A percentile compares a stretch with the other conserved stretches of the same genome.
Evolutionary conservation across 2,888 invertebrate genomes (phyloP).

Genomic region (Adelphocoris suturalis): DNA sequence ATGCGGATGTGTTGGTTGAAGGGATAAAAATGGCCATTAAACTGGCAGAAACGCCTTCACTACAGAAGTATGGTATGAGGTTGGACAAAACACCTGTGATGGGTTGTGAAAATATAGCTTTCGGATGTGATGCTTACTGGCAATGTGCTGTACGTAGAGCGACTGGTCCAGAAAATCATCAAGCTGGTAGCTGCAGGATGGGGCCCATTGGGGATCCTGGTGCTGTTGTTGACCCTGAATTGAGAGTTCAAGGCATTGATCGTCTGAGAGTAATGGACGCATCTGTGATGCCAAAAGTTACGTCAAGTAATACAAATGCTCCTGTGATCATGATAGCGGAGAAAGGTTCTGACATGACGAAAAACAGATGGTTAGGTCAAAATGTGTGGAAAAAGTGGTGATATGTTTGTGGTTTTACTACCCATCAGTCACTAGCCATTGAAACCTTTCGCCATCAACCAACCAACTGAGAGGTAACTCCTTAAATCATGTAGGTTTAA

Average conservation of each 20-base stretch:
- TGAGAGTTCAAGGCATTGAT: constrained; percentile 80
- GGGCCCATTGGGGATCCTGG: constrained; percentile 81
- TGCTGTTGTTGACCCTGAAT: constrained; percentile 82
- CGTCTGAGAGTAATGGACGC: constrained; percentile 82
- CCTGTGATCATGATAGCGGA: constrained; percentile 83
- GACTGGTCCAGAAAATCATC: constrained; percentile 84
- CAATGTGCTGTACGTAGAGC: constrained; percentile 82
- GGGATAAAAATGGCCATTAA: constrained; percentile 89
- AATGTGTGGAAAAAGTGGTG: constrained; percentile 76
- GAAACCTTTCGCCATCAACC: constrained; percentile 43
- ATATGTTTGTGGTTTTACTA: neutral
- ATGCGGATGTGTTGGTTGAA: constrained; percentile 88
- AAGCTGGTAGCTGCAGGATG: constrained; percentile 84
- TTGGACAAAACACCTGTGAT: constrained; percentile 86
- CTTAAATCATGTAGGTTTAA: neutral
- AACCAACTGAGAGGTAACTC: neutral
- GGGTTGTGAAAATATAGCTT: constrained; percentile 87
- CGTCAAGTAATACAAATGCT: constrained; percentile 82
- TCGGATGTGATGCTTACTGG: constrained; percentile 85
- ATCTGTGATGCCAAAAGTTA: constrained; percentile 81
- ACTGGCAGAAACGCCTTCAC: constrained; percentile 85
- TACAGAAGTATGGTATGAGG: constrained; percentile 85
- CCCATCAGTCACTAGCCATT: constrained; percentile 46
- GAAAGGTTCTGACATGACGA: constrained; percentile 81
- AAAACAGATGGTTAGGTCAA: constrained; percentile 79